Percentiles rank a stretch among this genome's conserved stretches.
These are phyloP conservation scores for Caerostris extrusa DNA, from an alignment of 1,140 invertebrate genomes.

Conservation along the genomic window DNA sequence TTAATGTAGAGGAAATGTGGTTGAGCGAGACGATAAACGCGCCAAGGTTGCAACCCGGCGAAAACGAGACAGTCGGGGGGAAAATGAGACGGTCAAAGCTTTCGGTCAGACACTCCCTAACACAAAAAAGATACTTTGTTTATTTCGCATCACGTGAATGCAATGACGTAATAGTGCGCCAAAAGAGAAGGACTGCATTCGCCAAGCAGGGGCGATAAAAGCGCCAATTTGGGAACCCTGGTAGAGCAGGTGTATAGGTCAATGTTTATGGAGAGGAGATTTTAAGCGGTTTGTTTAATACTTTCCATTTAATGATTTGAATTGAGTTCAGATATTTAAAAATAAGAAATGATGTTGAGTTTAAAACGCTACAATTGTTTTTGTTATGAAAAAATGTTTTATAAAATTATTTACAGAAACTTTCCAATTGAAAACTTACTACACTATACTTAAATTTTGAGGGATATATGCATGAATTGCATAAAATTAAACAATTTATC, in stretches of 20 bases:
- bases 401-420: too few relatives aligned
- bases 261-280: background rate
- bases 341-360: too few relatives aligned
- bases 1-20: too few relatives aligned
- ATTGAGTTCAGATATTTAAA: too few relatives aligned
- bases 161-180: background rate
- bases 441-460: too few relatives aligned
- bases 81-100: conserved; percentile 67
- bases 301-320: too few relatives aligned
- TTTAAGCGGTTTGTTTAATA: background rate
- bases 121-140: conserved; percentile 72
- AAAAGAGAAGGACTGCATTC: background rate
- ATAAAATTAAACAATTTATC: too few relatives aligned
- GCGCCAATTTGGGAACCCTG: background rate
- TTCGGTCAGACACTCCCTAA: conserved; percentile 62
- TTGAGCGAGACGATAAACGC: background rate
- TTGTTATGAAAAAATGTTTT: too few relatives aligned
- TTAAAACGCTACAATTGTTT: too few relatives aligned
- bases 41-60: background rate
- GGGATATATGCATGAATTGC: too few relatives aligned
- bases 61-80: conserved; percentile 59
- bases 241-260: conserved; percentile 6
- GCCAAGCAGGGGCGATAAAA: background rate
- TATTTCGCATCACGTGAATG: conserved; percentile 61
- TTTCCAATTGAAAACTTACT: too few relatives aligned